These are phyloP conservation scores for Odontesthes bonariensis DNA, from an alignment of 2,113 vertebrate species.

Conservation along the genomic window DNA sequence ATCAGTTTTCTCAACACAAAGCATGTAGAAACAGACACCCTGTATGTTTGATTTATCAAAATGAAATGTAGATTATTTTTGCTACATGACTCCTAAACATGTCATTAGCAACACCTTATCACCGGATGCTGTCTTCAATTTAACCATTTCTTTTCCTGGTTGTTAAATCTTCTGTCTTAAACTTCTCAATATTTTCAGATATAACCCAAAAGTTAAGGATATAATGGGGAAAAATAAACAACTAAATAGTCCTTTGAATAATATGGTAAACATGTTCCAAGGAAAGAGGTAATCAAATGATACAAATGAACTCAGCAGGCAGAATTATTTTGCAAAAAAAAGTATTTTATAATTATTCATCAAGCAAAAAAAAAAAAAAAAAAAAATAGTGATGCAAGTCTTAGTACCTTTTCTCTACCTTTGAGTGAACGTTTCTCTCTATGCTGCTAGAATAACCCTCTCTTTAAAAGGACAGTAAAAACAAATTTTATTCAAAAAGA, in stretches of 20 bases:
- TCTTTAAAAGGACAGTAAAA: background rate
- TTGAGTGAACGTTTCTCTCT: background rate
- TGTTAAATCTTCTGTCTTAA: background rate
- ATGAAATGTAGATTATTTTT: background rate
- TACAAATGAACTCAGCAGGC: background rate
- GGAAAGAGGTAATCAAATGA: background rate
- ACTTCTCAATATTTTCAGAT: background rate
- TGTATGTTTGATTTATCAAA: too few species aligned
- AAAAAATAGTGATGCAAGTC: background rate
- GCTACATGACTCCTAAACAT: background rate
- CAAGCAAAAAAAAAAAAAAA: background rate
- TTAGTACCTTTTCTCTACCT: background rate
- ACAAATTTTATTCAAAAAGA: slow-evolving; percentile 2
- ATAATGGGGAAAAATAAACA: too few species aligned
- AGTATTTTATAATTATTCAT: background rate
- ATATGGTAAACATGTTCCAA: background rate
- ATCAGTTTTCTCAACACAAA: too few species aligned
- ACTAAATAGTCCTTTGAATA: too few species aligned
- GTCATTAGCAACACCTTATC: background rate
- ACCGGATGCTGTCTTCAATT: background rate
- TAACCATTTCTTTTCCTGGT: background rate
- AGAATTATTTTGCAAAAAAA: background rate
- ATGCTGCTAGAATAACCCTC: background rate
- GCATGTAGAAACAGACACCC: too few species aligned
- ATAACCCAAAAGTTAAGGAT: background rate